Evolutionary conservation across 2,888 invertebrate genomes (phyloP), one percentile per base, ranked within the genome.

Genomic region (Aproaerema taeniolella): DNA sequence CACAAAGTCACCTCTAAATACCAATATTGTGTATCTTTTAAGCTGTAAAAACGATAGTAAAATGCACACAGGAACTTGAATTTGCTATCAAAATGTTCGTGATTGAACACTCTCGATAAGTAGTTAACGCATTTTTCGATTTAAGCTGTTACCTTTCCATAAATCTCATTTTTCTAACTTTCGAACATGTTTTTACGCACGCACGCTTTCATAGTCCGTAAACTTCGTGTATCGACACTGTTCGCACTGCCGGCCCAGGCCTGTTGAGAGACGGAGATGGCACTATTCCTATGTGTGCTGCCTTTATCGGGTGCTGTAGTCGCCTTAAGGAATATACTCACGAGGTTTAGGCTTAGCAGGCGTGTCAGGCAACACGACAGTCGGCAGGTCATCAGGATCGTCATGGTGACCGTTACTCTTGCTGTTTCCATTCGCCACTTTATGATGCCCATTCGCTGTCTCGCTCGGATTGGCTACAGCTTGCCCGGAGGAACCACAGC

Each of bases 401-500:
- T 67, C 61, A 29, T 61, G 58, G 12, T 65, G 57, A 2, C 61
- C 61, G 2, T 66, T 63, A 1, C 53, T 48, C n/a, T 50, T 38
- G 8, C 55, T 61, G 0, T 46, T 38, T 1, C 64, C 67, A 15
- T 64, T 67, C 1, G 50, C 43, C 0, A 55, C 41, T 47, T 69
- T 70, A 1, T 50, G 43, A 2, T 60, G 57, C 7, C 67, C 73
- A 31, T 74, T 68, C 1, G 53, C 49, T 14, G 50, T 35, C 25
- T 58, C 67, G 32, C 51, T 65, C 28, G 47, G 50, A 9, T 72
- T 62, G 0, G 77, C 66, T 11, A 76, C 66, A 20, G 78, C 80
- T 47, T 73, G 69, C 13, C 68, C 73, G 0, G 88, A 88, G 0
- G 87, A 75, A 3, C 87, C 87, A 44, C 88, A 88, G 41, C 88